Evolutionary conservation across 2,888 invertebrate genomes (phyloP), one percentile per base, ranked within the genome.

Genomic region (Campopleginae sp.): DNA sequence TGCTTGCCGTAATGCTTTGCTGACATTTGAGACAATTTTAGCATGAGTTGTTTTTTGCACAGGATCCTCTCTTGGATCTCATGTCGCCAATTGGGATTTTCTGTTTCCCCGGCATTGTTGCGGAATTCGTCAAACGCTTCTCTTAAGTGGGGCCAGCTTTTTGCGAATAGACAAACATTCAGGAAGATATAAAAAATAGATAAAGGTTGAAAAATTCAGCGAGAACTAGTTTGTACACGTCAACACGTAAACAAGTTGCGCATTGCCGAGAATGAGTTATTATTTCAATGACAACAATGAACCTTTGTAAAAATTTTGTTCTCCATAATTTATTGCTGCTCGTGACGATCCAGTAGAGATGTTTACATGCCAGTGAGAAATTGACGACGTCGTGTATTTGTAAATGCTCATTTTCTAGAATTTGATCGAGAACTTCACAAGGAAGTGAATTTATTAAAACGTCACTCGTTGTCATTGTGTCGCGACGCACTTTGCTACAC

Each of bases 331-430:
- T 92, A 86, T 94, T 94, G 86, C 93, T 94, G 68, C 94, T 94
- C 65, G 91, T 92, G 1, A 95, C 92, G 74, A 94, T 89, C 82
- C 94, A 92, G 88, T 94, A 91, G 81, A 95, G 94, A 51, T 94
- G 94, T 88, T 94, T 95, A 91, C 95, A 96, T 23, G 95, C 95
- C 72, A 93, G 88, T 27, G 95, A 94, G 88, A 96, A 95, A 89
- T 94, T 94, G 17, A 95, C 82, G 63, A 95, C 94, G 91, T 96
- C 96, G 8, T 17, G 44, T 54, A 93, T 88, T 6, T 70, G 75
- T 38, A 93, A 86, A 65, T 85, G 84, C 17, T 86, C 86, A 71
- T 91, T 87, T 71, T 92, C 91, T 48, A 93, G 88, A 63, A 93
- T 93, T n/a, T 91, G 88, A 70, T 91, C 92, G 61, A 91, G 88